Conservation (phyloP, 2,888 invertebrate species). For the Patella ulyssiponensis region DNA sequence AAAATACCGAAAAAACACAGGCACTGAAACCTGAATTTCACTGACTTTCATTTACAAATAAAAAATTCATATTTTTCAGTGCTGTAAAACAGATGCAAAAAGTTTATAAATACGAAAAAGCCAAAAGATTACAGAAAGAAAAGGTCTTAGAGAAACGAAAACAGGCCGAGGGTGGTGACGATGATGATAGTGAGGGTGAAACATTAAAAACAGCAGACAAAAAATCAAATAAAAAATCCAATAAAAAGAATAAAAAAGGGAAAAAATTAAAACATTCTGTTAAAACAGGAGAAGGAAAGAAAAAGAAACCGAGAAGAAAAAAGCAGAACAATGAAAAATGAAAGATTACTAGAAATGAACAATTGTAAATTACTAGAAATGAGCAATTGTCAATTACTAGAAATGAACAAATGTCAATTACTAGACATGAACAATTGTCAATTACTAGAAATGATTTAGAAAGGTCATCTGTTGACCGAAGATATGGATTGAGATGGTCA, state of each 20-base stretch:
- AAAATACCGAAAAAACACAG: no score
- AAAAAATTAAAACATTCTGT: not conserved
- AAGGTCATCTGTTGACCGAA: no score
- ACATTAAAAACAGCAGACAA: not conserved
- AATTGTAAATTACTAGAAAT: no score
- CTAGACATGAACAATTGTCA: no score
- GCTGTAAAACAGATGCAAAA: constrained; percentile 1
- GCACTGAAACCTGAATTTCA: no score
- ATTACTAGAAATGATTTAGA: no score
- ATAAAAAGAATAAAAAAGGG: not conserved
- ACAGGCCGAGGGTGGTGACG: not conserved
- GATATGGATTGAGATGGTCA: no score
- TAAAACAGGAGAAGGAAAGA: not conserved
- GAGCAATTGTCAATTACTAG: no score
- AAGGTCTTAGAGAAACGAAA: not conserved
- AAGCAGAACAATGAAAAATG: not conserved
- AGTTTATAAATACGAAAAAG: constrained; percentile 1
- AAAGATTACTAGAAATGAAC: no score
- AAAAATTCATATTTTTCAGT: not conserved
- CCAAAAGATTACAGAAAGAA: not conserved
- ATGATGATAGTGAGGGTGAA: not conserved
- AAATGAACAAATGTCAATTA: no score
- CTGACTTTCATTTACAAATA: no score
- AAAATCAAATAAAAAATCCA: not conserved
- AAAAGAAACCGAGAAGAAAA: not conserved